Conservation (phyloP, 2,797 vertebrate species). For the Amphiprion clarkii region DNA sequence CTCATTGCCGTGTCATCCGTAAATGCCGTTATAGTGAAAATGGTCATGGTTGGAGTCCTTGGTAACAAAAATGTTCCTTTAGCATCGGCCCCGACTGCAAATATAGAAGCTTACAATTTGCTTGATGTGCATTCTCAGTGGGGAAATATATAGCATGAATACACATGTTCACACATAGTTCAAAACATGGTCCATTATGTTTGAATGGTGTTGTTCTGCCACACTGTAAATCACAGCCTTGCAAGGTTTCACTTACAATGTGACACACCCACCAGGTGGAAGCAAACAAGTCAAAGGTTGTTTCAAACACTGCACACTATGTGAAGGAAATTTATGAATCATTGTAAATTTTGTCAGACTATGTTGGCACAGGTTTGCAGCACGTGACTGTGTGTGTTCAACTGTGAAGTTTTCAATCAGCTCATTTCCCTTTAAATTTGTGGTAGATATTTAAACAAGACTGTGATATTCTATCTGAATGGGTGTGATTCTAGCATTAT, state of each 20-base stretch:
- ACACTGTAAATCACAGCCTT: neutral
- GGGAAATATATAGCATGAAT: neutral
- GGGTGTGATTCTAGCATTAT: neutral
- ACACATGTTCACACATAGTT: neutral
- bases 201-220: neutral
- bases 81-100: too few species aligned
- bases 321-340: too few species aligned
- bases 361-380: too few species aligned
- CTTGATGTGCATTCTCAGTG: neutral
- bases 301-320: neutral
- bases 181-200: neutral
- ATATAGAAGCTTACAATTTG: too few species aligned
- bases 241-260: neutral
- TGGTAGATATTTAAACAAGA: neutral
- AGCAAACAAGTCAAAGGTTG: neutral
- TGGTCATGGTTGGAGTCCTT: too few species aligned
- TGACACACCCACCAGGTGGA: constrained; percentile 20
- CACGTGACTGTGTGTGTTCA: neutral
- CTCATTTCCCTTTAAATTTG: too few species aligned
- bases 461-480: constrained; percentile 6
- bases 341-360: neutral
- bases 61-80: neutral
- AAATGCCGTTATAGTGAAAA: neutral
- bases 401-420: neutral
- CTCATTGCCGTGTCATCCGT: neutral